These are phyloP conservation scores for Chitala chitala DNA, from an alignment of 2,113 vertebrate genomes.

Conservation along the genomic window DNA sequence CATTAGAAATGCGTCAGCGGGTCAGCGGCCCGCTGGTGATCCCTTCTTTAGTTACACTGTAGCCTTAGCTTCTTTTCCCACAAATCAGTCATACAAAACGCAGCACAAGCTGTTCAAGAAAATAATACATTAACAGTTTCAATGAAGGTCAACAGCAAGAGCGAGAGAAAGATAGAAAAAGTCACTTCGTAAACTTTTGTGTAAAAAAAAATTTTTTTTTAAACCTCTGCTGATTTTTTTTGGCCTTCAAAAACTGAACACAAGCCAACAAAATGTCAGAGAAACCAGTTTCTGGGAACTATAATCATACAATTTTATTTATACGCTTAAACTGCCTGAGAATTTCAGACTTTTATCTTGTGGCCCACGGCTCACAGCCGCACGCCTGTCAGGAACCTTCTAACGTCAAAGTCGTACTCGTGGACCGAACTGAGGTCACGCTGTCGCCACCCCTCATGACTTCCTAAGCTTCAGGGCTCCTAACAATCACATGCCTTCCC, in stretches of 20 bases:
- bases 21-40: background rate
- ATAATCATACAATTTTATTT: background rate
- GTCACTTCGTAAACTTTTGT: background rate
- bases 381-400: background rate
- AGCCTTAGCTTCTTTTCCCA: background rate
- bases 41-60: constrained; percentile 1
- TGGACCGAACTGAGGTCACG: background rate
- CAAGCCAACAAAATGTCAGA: background rate
- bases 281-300: background rate
- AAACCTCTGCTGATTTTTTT: background rate
- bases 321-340: background rate
- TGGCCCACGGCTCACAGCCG: background rate
- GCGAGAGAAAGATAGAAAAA: background rate
- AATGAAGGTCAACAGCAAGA: background rate
- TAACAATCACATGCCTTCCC: no score
- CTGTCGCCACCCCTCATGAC: background rate
- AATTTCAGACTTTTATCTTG: background rate
- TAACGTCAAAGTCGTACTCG: background rate
- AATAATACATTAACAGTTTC: background rate
- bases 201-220: background rate
- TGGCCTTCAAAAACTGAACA: background rate
- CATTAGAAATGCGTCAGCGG: background rate
- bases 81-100: background rate
- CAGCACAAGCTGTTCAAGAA: background rate
- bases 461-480: background rate